Evolutionary conservation across 2,888 invertebrate species (phyloP).

Genomic region (Gymnosoma rotundatum): DNA sequence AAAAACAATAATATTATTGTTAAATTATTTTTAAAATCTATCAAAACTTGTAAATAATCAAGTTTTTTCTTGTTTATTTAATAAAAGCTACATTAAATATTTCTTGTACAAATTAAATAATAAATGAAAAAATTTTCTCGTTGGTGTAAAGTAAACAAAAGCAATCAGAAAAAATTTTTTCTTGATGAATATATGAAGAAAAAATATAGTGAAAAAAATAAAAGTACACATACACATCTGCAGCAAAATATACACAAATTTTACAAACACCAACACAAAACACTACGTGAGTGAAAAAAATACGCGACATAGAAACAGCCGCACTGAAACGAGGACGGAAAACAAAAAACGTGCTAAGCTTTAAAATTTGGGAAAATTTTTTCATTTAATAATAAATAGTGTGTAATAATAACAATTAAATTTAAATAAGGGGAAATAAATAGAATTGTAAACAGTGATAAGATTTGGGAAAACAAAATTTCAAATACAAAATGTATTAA

Average conservation of each 20-base stretch:
- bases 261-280: constrained; percentile 61
- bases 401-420: constrained; percentile 31
- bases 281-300: constrained; percentile 59
- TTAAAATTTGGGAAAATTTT: constrained; percentile 47
- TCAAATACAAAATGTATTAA: constrained; percentile 9
- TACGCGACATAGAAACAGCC: constrained; percentile 70
- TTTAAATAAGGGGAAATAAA: constrained; percentile 53
- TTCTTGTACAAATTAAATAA: background rate
- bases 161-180: constrained; percentile 49
- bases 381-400: constrained; percentile 35
- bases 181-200: constrained; percentile 28
- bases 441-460: constrained; percentile 25
- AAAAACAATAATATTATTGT: constrained; percentile 69
- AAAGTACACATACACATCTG: constrained; percentile 61
- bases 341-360: constrained; percentile 69
- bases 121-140: constrained; percentile 22
- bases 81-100: constrained; percentile 7
- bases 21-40: constrained; percentile 58
- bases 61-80: constrained; percentile 21
- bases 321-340: constrained; percentile 67
- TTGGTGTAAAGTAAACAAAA: constrained; percentile 60
- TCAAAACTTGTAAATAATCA: constrained; percentile 31
- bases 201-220: constrained; percentile 58
- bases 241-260: constrained; percentile 67
- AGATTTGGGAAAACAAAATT: constrained; percentile 23